phyloP scores from a whole-genome alignment of 2,888 invertebrate species.

The Phyllotreta striolata region DNA sequence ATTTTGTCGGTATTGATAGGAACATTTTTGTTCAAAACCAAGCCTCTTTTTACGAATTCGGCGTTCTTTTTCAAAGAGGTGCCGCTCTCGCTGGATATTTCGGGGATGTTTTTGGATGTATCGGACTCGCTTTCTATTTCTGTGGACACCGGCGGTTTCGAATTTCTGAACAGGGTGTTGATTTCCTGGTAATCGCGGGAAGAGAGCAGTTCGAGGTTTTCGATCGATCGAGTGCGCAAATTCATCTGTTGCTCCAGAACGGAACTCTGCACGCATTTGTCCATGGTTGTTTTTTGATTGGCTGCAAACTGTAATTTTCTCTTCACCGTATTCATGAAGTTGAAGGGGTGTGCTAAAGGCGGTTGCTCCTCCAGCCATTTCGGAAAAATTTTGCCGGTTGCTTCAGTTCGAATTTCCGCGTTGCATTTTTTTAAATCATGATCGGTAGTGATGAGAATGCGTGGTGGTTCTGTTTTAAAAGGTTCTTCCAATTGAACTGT shows the following conservation, averaged over 20 bases:
- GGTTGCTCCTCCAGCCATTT: constrained; percentile 44
- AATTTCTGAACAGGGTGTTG: constrained; percentile 6
- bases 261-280: constrained; percentile 50
- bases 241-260: constrained; percentile 44
- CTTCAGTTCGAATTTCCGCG: constrained; percentile 37
- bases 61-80: constrained; percentile 42
- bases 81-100: constrained; percentile 56
- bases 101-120: constrained; percentile 61
- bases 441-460: too few relatives aligned
- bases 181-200: constrained; percentile 21
- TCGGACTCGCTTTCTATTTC: constrained; percentile 55
- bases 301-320: constrained; percentile 62
- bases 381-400: constrained; percentile 31
- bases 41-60: constrained; percentile 33
- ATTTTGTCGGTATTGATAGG: constrained; percentile 40
- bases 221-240: constrained; percentile 50
- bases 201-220: constrained; percentile 49
- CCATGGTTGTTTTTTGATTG: constrained; percentile 44
- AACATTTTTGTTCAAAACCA: constrained; percentile 24
- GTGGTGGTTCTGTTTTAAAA: neutral
- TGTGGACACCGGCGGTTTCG: constrained; percentile 10
- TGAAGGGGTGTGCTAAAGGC: constrained; percentile 64
- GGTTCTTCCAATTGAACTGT: neutral
- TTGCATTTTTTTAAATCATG: constrained; percentile 18
- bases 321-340: constrained; percentile 68